These are phyloP conservation scores for Drosophila anomalata DNA, from an alignment of 2,888 invertebrate species.

Conservation along the genomic window DNA sequence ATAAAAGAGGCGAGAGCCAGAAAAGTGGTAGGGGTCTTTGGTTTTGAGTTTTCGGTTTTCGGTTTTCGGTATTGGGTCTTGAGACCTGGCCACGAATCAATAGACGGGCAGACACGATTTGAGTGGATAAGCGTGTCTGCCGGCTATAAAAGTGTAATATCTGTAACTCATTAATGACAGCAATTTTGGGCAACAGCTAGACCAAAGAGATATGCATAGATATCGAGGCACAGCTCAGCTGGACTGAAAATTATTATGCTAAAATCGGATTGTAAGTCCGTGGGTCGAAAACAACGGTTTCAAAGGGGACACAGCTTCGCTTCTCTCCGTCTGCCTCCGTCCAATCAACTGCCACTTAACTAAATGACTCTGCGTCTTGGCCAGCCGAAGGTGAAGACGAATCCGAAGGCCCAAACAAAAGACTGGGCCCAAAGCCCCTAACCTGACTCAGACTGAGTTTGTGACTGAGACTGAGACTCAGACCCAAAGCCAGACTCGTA, in stretches of 20 bases:
- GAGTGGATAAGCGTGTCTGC: conserved; percentile 82
- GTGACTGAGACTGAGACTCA: conserved; percentile 9
- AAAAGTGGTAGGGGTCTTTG: conserved; percentile 7
- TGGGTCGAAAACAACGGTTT: conserved; percentile 43
- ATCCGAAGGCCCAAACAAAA: conserved; percentile 26
- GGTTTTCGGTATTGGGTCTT: conserved; percentile 3
- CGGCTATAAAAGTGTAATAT: conserved; percentile 81
- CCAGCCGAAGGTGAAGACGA: conserved; percentile 40
- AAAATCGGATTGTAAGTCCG: conserved; percentile 54
- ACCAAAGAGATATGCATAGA: not conserved
- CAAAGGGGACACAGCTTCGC: conserved; percentile 48
- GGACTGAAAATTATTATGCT: conserved; percentile 41
- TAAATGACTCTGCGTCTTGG: conserved; percentile 76
- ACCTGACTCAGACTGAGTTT: conserved; percentile 9
- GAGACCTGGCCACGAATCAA: conserved; percentile 39
- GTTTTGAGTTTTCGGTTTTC: conserved; percentile 10
- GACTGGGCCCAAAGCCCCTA: conserved; percentile 9
- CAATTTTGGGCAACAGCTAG: conserved; percentile 66
- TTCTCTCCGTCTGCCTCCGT: conserved; percentile 61
- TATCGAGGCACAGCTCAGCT: conserved; percentile 20
- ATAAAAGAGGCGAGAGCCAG: conserved; percentile 28
- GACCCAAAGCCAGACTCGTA: not conserved
- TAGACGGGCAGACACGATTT: conserved; percentile 70
- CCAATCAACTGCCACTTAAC: conserved; percentile 80
- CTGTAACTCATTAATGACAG: conserved; percentile 82